Evolutionary conservation across 92 coral and sea anemone genomes (phyloP).

Genomic region (Micromussa lordhowensis): DNA sequence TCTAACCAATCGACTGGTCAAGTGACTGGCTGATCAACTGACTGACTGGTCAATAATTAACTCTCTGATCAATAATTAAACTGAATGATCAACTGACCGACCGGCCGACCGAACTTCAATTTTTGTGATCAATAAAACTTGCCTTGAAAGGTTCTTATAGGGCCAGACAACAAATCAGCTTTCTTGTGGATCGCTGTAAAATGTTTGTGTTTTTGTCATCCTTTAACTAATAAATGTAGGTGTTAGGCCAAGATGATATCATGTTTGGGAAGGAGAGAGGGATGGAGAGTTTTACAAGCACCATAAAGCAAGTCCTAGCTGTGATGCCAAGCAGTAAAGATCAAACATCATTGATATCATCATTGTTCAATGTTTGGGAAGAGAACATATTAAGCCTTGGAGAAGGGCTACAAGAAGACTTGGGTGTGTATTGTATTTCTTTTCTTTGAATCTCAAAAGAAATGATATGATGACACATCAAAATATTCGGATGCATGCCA

Average conservation of each 20-base stretch:
- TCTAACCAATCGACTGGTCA: background rate
- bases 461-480: no score
- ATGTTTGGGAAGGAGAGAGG: slow-evolving; percentile 67
- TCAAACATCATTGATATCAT: slow-evolving; percentile 69
- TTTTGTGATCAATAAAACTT: no score
- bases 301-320: slow-evolving; percentile 72
- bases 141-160: background rate
- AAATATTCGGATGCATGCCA: no score
- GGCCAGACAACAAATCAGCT: no score
- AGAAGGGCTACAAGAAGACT: slow-evolving; percentile 83
- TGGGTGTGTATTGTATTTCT: slow-evolving; percentile 51
- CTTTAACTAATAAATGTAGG: slow-evolving; percentile 21
- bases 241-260: slow-evolving; percentile 84
- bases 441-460: no score
- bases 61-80: no score
- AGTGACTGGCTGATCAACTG: background rate
- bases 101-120: no score
- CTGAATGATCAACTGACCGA: no score
- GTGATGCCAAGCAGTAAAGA: slow-evolving; percentile 87
- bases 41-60: background rate
- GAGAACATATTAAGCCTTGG: slow-evolving; percentile 89
- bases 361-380: slow-evolving; percentile 97
- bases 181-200: background rate
- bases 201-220: background rate
- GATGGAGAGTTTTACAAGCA: slow-evolving; percentile 76